These are phyloP conservation scores for Syrphus vitripennis DNA, from an alignment of 2,888 invertebrate species.

Conservation along the genomic window DNA sequence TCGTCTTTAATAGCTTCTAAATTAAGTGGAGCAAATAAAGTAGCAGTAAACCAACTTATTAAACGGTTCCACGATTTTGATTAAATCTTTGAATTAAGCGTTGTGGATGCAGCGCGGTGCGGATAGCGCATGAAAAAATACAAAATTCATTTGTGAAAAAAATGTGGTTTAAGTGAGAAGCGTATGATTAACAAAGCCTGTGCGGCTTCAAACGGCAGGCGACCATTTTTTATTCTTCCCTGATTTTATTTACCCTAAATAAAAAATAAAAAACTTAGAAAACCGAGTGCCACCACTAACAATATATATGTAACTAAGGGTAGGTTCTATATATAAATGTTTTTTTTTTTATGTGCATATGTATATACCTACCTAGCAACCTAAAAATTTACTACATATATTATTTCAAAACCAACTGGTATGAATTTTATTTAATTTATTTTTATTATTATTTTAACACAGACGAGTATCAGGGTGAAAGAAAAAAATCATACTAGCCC, in stretches of 20 bases:
- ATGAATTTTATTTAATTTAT: conserved; percentile 25
- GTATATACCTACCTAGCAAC: neutral
- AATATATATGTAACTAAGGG: conserved; percentile 10
- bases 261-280: conserved; percentile 29
- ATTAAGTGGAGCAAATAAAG: neutral
- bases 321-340: conserved; percentile 32
- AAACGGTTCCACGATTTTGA: conserved; percentile 36
- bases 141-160: neutral
- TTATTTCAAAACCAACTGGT: conserved; percentile 14
- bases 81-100: conserved; percentile 8
- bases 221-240: conserved; percentile 43
- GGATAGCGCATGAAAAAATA: neutral
- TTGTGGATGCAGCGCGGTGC: neutral
- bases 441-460: conserved; percentile 50
- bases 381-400: too few species aligned
- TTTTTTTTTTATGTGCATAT: neutral
- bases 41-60: neutral
- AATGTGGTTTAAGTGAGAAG: conserved; percentile 18
- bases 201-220: neutral
- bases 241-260: conserved; percentile 34
- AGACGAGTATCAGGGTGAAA: conserved; percentile 27
- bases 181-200: conserved; percentile 15
- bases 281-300: conserved; percentile 9
- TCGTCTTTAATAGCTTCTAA: neutral
- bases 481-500: neutral